phyloP scores from a whole-genome alignment of 92 coral and sea anemone species.

The Bergia sp. region DNA sequence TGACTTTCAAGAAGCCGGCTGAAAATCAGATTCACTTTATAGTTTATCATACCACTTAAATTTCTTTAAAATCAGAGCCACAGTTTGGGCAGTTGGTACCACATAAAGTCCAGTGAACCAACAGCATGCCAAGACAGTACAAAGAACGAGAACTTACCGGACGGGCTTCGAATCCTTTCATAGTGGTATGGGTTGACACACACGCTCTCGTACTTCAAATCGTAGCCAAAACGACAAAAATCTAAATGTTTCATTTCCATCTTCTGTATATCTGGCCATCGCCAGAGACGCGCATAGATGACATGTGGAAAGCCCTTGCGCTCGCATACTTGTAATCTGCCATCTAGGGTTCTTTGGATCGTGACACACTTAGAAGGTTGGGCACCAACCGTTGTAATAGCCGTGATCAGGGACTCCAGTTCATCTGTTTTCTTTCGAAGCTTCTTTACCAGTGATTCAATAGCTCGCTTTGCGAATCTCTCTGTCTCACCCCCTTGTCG shows the following conservation, averaged over 20 bases:
- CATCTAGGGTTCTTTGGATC: constrained; percentile 96
- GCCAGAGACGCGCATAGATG: constrained; percentile 98
- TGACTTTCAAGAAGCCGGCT: background rate
- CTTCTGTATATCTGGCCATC: constrained; percentile 99
- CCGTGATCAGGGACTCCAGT: constrained; percentile 90
- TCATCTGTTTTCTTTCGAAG: constrained; percentile 98
- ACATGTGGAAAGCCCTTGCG: constrained; percentile 99
- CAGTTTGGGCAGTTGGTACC: background rate
- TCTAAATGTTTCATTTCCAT: constrained; percentile 99
- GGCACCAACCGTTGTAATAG: constrained; percentile 92
- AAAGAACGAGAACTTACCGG: constrained; percentile 70
- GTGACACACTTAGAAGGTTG: constrained; percentile 99
- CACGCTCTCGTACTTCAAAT: constrained; percentile 97
- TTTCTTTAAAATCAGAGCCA: constrained; percentile 3
- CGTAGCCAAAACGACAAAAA: constrained; percentile 98
- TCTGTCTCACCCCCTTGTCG: constrained; percentile 99
- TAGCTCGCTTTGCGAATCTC: constrained; percentile 99
- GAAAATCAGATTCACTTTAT: background rate
- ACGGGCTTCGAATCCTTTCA: constrained; percentile 95
- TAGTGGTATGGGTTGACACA: constrained; percentile 99
- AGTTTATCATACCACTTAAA: background rate
- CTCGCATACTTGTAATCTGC: constrained; percentile 99
- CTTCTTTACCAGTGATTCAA: constrained; percentile 96
- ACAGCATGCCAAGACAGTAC: constrained; percentile 4
- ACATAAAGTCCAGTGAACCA: constrained; percentile 17